Conservation (phyloP, 2,113 vertebrate genomes). For the Gobius niger region DNA sequence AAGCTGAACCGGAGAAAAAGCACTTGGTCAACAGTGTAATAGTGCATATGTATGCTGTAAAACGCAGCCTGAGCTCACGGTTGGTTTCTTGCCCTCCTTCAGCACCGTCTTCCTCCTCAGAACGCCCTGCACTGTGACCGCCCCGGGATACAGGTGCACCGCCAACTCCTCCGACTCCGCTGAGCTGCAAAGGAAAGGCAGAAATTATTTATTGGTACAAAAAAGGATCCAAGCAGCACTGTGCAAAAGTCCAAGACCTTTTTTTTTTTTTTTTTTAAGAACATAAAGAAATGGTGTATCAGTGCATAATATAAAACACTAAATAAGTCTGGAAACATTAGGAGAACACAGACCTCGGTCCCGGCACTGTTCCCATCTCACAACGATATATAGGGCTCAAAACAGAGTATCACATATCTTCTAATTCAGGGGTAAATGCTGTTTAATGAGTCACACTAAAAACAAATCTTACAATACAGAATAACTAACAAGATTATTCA, state of each 20-base stretch:
- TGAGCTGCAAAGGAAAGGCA: slow-evolving; percentile 81
- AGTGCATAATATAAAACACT: not conserved
- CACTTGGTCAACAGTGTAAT: too few species aligned
- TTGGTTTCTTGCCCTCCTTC: slow-evolving; percentile 98
- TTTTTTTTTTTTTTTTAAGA: not conserved
- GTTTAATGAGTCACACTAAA: not conserved
- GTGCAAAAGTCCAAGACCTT: not conserved
- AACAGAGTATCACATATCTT: not conserved
- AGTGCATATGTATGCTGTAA: too few species aligned
- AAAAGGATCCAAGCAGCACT: not conserved
- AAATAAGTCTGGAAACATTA: not conserved
- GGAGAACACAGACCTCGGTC: not conserved
- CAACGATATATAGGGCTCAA: not conserved
- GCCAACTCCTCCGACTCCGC: slow-evolving; percentile 95
- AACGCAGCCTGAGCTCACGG: slow-evolving; percentile 77
- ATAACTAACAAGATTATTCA: not conserved
- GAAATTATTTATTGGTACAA: slow-evolving; percentile 20
- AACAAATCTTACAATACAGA: too few species aligned
- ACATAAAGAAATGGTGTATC: not conserved
- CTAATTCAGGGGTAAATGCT: not conserved
- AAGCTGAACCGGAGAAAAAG: too few species aligned
- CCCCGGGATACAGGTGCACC: slow-evolving; percentile 94
- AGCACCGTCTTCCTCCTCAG: slow-evolving; percentile 93
- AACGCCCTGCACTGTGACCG: slow-evolving; percentile 94
- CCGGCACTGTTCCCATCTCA: not conserved